These are phyloP conservation scores for Symphodus melops DNA, from an alignment of 2,113 vertebrate genomes.

Conservation along the genomic window DNA sequence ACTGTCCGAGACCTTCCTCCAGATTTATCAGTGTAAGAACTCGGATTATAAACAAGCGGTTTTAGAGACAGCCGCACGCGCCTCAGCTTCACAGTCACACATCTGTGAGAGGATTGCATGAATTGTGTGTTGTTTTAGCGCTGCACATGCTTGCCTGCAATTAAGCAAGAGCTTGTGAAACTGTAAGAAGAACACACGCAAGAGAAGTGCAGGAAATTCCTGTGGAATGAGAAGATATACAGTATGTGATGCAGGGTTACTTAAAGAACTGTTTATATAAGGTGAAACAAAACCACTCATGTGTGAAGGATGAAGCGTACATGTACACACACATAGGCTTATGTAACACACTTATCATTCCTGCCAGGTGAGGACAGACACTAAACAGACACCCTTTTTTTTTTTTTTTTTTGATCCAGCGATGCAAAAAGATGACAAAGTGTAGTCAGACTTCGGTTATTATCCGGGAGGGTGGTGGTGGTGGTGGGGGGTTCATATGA, in stretches of 20 bases:
- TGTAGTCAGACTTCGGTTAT: slow-evolving; percentile 10
- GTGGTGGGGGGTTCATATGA: neutral
- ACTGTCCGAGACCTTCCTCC: slow-evolving; percentile 96
- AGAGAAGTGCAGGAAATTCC: slow-evolving; percentile 63
- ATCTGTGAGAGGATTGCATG: neutral
- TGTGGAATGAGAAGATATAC: slow-evolving; percentile 45
- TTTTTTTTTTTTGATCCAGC: neutral
- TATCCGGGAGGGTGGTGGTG: too few relatives aligned
- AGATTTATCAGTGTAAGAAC: slow-evolving; percentile 97
- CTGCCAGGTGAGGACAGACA: slow-evolving; percentile 8
- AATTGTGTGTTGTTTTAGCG: slow-evolving; percentile 15
- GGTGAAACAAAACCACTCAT: slow-evolving; percentile 8
- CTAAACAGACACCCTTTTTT: neutral
- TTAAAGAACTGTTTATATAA: slow-evolving; percentile 29
- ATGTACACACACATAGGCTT: slow-evolving; percentile 25
- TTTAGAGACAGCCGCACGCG: neutral
- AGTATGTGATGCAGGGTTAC: neutral
- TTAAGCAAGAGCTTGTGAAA: slow-evolving; percentile 40
- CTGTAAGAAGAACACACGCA: slow-evolving; percentile 40
- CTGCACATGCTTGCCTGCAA: slow-evolving; percentile 26
- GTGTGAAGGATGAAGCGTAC: slow-evolving; percentile 6
- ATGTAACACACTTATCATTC: slow-evolving; percentile 50
- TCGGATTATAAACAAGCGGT: neutral
- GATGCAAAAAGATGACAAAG: slow-evolving; percentile 14
- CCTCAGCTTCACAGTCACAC: neutral